phyloP scores from a whole-genome alignment of 1,140 invertebrate genomes.

The Papilio dardanus region DNA sequence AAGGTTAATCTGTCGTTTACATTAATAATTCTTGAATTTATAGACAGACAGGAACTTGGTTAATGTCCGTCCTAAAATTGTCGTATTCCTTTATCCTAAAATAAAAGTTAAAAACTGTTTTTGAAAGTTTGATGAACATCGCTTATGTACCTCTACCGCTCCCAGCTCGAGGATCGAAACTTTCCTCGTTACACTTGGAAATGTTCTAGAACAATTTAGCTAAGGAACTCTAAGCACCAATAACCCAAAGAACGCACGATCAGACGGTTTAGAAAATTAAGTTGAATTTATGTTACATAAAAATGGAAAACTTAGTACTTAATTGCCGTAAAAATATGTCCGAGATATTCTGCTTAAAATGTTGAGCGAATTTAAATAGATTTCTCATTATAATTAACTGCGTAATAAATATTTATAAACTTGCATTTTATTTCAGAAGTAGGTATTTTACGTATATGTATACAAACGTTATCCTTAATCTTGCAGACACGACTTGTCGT shows the following conservation, averaged over 20 bases:
- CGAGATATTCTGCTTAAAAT: no score
- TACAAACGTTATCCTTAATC: background rate
- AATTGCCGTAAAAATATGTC: no score
- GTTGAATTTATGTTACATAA: no score
- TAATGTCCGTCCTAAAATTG: background rate
- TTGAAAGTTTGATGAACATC: background rate
- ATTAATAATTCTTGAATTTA: no score
- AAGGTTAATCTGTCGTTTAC: no score
- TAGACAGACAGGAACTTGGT: background rate
- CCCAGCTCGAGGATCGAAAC: background rate
- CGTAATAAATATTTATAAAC: no score
- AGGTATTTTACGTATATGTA: background rate
- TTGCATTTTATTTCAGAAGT: background rate
- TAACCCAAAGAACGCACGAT: background rate
- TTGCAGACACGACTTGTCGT: background rate
- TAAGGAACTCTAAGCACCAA: background rate
- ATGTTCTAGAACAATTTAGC: constrained; percentile 1
- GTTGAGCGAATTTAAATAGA: no score
- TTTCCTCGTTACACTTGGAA: background rate
- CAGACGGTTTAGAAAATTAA: background rate
- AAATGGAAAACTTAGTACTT: no score
- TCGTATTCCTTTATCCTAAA: background rate
- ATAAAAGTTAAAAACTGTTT: background rate
- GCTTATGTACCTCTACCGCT: background rate
- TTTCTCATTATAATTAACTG: no score